Conservation (phyloP, 2,113 vertebrate genomes). For the Rhombomys opimus region DNA sequence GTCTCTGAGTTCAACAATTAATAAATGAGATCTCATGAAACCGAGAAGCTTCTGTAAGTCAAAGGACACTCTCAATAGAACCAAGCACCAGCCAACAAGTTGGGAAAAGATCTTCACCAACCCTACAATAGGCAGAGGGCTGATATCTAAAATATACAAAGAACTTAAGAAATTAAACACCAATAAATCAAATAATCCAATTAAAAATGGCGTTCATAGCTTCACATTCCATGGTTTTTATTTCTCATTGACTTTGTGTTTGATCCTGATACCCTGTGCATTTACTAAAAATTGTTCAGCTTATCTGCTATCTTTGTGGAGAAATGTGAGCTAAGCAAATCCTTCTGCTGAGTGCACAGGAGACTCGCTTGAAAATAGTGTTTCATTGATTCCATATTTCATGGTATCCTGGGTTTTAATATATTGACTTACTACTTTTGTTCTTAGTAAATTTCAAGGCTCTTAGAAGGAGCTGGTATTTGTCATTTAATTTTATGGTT, state of each 20-base stretch:
- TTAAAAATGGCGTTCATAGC: no score
- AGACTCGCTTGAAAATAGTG: background rate
- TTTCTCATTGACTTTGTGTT: background rate
- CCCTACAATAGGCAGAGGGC: no score
- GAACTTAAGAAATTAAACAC: no score
- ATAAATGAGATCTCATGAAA: no score
- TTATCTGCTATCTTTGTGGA: background rate
- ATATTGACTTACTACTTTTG: background rate
- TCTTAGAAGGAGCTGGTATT: background rate
- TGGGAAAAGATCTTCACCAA: no score
- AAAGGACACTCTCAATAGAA: no score
- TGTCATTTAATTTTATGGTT: background rate
- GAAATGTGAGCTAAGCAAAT: background rate
- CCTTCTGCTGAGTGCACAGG: background rate
- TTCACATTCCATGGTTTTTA: background rate
- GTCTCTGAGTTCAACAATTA: no score
- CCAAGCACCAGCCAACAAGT: no score
- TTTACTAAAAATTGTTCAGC: background rate
- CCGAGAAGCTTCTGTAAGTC: no score
- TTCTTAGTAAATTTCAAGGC: conserved; percentile 1
- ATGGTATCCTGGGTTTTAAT: background rate
- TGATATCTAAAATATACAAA: no score
- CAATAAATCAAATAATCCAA: no score
- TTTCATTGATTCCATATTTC: background rate
- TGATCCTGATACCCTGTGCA: background rate